Evolutionary conservation across 2,797 vertebrate species (phyloP).

Genomic region (Danio aesculapii): DNA sequence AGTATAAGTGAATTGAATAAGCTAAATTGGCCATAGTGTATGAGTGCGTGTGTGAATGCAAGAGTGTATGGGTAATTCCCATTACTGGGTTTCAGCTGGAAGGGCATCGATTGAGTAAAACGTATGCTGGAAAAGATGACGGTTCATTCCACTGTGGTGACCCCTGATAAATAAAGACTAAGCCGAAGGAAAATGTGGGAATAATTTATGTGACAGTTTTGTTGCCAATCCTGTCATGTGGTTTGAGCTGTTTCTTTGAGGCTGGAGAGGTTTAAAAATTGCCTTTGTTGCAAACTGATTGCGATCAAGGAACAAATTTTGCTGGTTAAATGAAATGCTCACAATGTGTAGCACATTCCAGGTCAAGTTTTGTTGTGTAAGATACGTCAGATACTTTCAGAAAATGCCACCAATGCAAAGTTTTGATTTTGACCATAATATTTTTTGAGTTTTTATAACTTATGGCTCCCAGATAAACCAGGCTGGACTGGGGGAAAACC

Average conservation of each 20-base stretch:
- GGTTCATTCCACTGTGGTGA: too few relatives aligned
- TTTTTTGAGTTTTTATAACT: too few relatives aligned
- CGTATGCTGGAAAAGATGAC: too few relatives aligned
- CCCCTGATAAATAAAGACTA: too few relatives aligned
- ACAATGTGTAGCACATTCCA: not conserved
- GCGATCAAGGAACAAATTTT: slow-evolving; percentile 12
- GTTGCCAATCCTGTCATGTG: not conserved
- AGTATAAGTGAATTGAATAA: too few relatives aligned
- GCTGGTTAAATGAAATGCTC: not conserved
- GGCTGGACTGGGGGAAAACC: not conserved
- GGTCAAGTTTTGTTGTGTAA: not conserved
- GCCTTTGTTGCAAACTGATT: slow-evolving; percentile 50
- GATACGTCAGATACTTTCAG: slow-evolving; percentile 6
- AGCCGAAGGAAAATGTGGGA: too few relatives aligned
- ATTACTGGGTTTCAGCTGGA: too few relatives aligned
- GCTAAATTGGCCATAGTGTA: too few relatives aligned
- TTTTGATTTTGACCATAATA: not conserved
- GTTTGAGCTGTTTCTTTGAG: not conserved
- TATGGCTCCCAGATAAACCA: not conserved
- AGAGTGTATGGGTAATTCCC: too few relatives aligned
- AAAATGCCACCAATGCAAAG: not conserved
- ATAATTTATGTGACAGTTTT: too few relatives aligned
- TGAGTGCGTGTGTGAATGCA: too few relatives aligned
- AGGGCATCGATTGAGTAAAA: too few relatives aligned
- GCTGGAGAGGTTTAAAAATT: slow-evolving; percentile 7